Evolutionary conservation across 1,140 invertebrate species (phyloP).

Genomic region (Meloidogyne chitwoodi): DNA sequence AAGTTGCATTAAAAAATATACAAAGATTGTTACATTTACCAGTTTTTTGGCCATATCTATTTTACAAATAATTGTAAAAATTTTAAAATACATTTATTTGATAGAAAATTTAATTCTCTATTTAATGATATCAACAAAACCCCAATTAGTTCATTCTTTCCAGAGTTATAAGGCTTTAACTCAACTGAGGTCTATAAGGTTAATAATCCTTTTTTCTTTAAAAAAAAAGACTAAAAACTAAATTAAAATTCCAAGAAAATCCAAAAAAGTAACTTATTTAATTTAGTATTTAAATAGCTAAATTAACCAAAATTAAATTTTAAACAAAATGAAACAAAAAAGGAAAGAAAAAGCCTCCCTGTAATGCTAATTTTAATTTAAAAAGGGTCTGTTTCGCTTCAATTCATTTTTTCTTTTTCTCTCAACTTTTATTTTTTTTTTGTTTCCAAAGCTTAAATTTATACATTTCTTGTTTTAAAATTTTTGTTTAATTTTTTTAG

Average conservation of each 20-base stretch:
- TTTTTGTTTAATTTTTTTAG: not conserved
- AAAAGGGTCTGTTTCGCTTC: not conserved
- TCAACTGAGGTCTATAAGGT: not conserved
- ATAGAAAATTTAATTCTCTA: too few relatives aligned
- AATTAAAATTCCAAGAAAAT: not conserved
- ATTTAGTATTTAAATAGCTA: not conserved
- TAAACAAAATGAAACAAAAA: not conserved
- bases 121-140: too few relatives aligned
- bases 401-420: not conserved
- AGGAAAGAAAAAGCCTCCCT: not conserved
- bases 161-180: not conserved
- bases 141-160: too few relatives aligned
- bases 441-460: not conserved
- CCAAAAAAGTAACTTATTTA: not conserved
- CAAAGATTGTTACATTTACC: too few relatives aligned
- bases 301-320: not conserved
- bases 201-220: not conserved
- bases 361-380: not conserved
- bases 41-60: too few relatives aligned
- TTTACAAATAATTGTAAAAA: too few relatives aligned
- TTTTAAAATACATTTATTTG: too few relatives aligned
- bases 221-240: not conserved
- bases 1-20: too few relatives aligned
- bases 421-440: not conserved
- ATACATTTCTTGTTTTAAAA: not conserved